These are phyloP conservation scores for Malurus splendens DNA, from an alignment of 2,797 vertebrate genomes.

Conservation along the genomic window DNA sequence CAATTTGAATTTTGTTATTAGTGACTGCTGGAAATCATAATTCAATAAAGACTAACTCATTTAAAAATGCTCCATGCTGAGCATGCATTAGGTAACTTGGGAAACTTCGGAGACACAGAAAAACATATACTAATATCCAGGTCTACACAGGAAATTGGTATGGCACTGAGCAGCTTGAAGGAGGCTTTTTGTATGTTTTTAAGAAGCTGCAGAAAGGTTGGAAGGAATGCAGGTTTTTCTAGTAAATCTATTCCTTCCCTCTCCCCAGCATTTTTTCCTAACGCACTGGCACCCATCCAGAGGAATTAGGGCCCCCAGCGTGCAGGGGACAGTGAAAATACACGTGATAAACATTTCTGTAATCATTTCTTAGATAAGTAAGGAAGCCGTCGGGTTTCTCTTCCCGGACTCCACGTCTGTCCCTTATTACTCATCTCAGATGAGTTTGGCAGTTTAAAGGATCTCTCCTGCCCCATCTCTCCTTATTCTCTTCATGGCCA, in stretches of 20 bases:
- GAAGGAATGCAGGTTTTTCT: slow-evolving; percentile 36
- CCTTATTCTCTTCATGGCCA: slow-evolving; percentile 40
- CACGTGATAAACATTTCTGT: slow-evolving; percentile 14
- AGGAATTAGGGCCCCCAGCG: background rate
- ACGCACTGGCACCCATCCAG: background rate
- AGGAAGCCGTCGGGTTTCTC: background rate
- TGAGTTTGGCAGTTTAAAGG: slow-evolving; percentile 29
- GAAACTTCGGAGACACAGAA: slow-evolving; percentile 67
- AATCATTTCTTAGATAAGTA: slow-evolving; percentile 18
- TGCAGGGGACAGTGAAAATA: slow-evolving; percentile 23
- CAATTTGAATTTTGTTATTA: slow-evolving; percentile 97
- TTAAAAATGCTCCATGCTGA: slow-evolving; percentile 89
- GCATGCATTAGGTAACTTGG: slow-evolving; percentile 79
- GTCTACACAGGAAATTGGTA: slow-evolving; percentile 67
- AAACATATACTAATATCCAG: slow-evolving; percentile 58
- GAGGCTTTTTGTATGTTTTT: slow-evolving; percentile 65
- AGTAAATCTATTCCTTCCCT: slow-evolving; percentile 55
- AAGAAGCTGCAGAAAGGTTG: slow-evolving; percentile 55
- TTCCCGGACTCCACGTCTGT: background rate
- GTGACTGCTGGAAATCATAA: slow-evolving; percentile 91
- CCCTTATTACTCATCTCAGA: background rate
- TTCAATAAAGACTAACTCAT: slow-evolving; percentile 94
- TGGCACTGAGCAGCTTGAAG: slow-evolving; percentile 62
- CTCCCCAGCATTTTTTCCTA: slow-evolving; percentile 5
- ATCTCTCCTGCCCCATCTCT: slow-evolving; percentile 19